Evolutionary conservation across 2,888 invertebrate species (phyloP), one percentile per base, ranked within the genome.

Genomic region (Cataglyphis albicans): DNA sequence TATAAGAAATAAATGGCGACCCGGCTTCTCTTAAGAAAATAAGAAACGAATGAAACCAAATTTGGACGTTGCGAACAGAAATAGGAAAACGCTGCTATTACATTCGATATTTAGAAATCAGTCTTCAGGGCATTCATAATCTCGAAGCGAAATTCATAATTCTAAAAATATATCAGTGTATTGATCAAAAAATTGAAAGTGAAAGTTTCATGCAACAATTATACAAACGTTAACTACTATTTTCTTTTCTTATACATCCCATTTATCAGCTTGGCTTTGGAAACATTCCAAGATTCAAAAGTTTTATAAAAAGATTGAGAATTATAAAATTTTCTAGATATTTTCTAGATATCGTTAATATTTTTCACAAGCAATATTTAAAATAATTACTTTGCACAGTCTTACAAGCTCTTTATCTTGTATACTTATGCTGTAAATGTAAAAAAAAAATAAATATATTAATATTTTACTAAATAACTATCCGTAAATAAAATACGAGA

Each of bases 1-100:
- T 59, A 25, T n/a, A 72, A 80, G 18, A 72, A 70, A 70, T 72
- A 72, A 80, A 59, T 70, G 32, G 25, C 35, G 3, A 18, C 10
- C 3, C 32, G 32, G 15, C 67, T 52, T 38, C 65, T 44, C 29
- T 64, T 32, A 32, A 59, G 15, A 41, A 61, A 80, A 44, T 70
- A 38, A 70, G 21, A 25, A 59, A 44, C 18, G 21, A n/a, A 55
- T 18, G 29, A 29, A 21, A 7, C 48, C 10, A n/a, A 55, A 41
- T 67, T 65, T 15, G 9, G 12, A 41, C 64, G 7, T 38, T 48
- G 9, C 38, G 44, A 18, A 55, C 12, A 3, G 38, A 25, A 55
- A 67, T 38, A n/a, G 18, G 35, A 3, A 29, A 4, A 59, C 10
- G 7, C 38, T 12, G 7, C n/a, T 73, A 44, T 61, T n/a, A 32